These are phyloP conservation scores for Halichoeres trimaculatus DNA, from an alignment of 2,113 vertebrate species.

Conservation along the genomic window DNA sequence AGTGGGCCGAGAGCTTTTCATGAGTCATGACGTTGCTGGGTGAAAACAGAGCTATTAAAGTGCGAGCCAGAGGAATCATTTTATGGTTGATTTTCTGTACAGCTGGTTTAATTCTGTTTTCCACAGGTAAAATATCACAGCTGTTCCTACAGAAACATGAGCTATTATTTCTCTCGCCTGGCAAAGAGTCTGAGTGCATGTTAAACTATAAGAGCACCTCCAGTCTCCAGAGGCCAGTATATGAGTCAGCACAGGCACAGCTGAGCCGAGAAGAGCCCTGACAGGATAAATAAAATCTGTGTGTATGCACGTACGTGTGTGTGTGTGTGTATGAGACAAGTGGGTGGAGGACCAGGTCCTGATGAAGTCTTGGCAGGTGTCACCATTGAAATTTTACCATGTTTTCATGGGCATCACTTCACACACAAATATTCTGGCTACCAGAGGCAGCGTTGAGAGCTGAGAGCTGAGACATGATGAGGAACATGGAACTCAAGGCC, in stretches of 20 bases:
- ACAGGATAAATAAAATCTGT: slow-evolving; percentile 47
- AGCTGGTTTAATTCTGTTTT: slow-evolving; percentile 65
- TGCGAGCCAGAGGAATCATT: slow-evolving; percentile 48
- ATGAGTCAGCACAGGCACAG: slow-evolving; percentile 75
- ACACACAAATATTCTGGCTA: slow-evolving; percentile 77
- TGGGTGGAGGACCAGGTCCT: slow-evolving; percentile 65
- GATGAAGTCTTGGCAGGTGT: slow-evolving; percentile 80
- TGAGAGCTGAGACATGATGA: slow-evolving; percentile 68
- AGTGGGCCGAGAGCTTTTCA: slow-evolving; percentile 40
- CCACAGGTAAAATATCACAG: slow-evolving; percentile 63
- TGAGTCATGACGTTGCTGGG: slow-evolving; percentile 63
- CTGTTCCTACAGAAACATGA: slow-evolving; percentile 61
- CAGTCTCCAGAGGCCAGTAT: slow-evolving; percentile 69
- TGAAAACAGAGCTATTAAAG: slow-evolving; percentile 67
- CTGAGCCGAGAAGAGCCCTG: slow-evolving; percentile 59
- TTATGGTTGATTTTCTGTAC: slow-evolving; percentile 53
- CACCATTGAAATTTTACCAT: slow-evolving; percentile 74
- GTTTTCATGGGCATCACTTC: slow-evolving; percentile 79
- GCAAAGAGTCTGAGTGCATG: slow-evolving; percentile 61
- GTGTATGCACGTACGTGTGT: too few species aligned
- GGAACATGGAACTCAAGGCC: slow-evolving; percentile 52
- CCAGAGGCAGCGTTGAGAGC: slow-evolving; percentile 71
- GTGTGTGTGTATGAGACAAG: slow-evolving; percentile 37
- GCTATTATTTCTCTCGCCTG: slow-evolving; percentile 68
- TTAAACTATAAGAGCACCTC: slow-evolving; percentile 63